phyloP scores from a whole-genome alignment of 2,888 invertebrate species.

The Apamea monoglypha region DNA sequence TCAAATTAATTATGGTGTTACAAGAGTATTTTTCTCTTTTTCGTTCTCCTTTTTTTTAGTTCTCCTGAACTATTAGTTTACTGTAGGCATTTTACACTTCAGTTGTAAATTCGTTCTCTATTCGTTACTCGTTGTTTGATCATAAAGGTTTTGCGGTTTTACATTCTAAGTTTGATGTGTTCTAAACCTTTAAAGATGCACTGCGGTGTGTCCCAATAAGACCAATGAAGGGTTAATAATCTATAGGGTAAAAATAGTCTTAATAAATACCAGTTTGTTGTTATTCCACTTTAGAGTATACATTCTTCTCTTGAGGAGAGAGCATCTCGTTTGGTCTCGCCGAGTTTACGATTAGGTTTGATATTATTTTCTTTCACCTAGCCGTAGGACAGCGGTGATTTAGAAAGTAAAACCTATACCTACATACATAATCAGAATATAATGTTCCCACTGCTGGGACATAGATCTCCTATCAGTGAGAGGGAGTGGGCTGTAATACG shows the following conservation, averaged over 20 bases:
- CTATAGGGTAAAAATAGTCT: background rate
- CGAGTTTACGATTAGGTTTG: background rate
- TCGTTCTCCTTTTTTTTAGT: too few species aligned
- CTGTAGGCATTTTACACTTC: background rate
- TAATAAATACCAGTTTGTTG: background rate
- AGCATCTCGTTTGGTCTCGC: background rate
- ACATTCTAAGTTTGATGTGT: too few species aligned
- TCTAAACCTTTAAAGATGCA: too few species aligned
- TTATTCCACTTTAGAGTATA: background rate
- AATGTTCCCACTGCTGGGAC: too few species aligned
- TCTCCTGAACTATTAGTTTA: background rate
- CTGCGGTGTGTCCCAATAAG: too few species aligned
- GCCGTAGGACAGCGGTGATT: background rate
- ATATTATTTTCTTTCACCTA: background rate
- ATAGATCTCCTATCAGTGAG: too few species aligned
- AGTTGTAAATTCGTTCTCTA: background rate
- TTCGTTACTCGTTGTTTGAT: background rate
- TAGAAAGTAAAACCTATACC: background rate
- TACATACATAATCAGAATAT: too few species aligned
- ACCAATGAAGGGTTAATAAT: background rate
- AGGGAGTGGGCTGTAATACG: too few species aligned
- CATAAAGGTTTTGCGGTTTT: background rate
- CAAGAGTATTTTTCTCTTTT: background rate
- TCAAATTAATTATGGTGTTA: background rate
- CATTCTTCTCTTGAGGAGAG: background rate